Percentiles rank a stretch among this genome's conserved stretches.
Conservation (phyloP, 2,113 vertebrate species). For the Bambusicola thoracicus region DNA sequence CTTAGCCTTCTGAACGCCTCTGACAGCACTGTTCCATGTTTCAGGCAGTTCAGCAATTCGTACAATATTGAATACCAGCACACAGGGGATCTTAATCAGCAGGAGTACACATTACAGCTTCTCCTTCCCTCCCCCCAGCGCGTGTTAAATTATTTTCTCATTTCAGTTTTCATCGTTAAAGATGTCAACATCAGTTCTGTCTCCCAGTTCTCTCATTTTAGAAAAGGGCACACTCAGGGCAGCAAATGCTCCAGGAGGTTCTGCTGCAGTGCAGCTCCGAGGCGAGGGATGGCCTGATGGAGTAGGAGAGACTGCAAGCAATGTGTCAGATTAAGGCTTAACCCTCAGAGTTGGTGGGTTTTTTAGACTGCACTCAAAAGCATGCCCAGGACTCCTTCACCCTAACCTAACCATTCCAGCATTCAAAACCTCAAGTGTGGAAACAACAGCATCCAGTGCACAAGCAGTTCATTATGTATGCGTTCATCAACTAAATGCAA, state of each 20-base stretch:
- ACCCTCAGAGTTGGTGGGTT: too few relatives aligned
- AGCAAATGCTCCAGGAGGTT: neutral
- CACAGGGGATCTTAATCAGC: neutral
- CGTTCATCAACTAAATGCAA: neutral
- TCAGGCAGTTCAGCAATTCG: neutral
- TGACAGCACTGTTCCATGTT: neutral
- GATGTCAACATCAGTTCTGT: conserved; percentile 9
- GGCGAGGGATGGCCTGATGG: neutral
- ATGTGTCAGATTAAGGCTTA: neutral
- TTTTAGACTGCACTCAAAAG: neutral
- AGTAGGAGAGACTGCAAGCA: neutral
- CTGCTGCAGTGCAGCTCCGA: neutral
- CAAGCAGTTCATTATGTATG: neutral
- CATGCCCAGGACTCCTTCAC: neutral
- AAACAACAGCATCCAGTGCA: neutral
- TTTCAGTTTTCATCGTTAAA: conserved; percentile 29
- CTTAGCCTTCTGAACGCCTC: neutral
- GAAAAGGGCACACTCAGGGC: neutral
- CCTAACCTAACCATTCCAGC: neutral
- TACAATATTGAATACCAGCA: neutral
- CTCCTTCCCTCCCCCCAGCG: neutral
- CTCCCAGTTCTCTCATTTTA: neutral
- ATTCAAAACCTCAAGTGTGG: neutral
- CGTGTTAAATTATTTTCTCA: conserved; percentile 50
- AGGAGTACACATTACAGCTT: neutral